Evolutionary conservation across 2,888 invertebrate genomes (phyloP).

Genomic region (Chrysomela aeneicollis): DNA sequence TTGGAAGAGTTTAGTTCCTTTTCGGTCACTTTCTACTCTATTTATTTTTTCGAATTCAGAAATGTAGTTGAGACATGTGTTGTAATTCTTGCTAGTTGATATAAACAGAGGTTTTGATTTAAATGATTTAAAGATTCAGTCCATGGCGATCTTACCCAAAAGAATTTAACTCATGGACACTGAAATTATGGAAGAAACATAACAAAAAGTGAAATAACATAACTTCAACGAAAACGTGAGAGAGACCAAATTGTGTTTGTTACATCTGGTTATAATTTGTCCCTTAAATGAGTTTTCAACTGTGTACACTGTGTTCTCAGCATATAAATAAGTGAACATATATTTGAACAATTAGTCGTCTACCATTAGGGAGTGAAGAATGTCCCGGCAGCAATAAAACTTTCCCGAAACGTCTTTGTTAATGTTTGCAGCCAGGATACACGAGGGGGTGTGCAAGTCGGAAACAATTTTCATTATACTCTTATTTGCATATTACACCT

Average conservation of each 20-base stretch:
- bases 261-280: not conserved
- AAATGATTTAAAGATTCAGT: too few species aligned
- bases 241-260: not conserved
- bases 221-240: not conserved
- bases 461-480: constrained; percentile 39
- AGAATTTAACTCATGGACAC: too few species aligned
- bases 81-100: too few species aligned
- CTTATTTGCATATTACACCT: constrained; percentile 41
- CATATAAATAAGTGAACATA: constrained; percentile 6
- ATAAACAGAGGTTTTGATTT: too few species aligned
- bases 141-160: too few species aligned
- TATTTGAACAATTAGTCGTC: constrained; percentile 22
- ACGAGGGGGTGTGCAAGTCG: constrained; percentile 34
- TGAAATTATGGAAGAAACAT: too few species aligned
- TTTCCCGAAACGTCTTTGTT: constrained; percentile 38
- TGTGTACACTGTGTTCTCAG: too few species aligned
- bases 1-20: too few species aligned
- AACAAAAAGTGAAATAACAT: not conserved
- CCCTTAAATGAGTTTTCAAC: too few species aligned
- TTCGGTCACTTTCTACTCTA: too few species aligned
- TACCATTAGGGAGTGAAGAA: constrained; percentile 21
- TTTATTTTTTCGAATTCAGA: too few species aligned
- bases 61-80: too few species aligned
- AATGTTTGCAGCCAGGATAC: constrained; percentile 33
- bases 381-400: constrained; percentile 40